Conservation (phyloP, 2,888 invertebrate genomes). For the Eupelmus urozonus region DNA sequence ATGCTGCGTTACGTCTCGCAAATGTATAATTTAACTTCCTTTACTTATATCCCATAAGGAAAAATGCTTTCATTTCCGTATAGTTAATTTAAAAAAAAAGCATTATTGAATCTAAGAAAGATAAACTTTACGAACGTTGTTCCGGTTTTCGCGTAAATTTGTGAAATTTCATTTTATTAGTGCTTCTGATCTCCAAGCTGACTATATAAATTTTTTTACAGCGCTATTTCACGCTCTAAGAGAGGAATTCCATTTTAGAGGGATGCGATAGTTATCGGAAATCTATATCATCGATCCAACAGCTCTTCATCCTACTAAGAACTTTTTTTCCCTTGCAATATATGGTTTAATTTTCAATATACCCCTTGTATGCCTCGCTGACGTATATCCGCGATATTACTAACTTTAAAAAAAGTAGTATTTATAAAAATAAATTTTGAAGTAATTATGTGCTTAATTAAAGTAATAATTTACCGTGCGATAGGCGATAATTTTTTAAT, state of each 20-base stretch:
- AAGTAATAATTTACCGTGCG: no score
- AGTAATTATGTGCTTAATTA: no score
- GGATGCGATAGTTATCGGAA: constrained; percentile 29
- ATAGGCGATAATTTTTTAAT: no score
- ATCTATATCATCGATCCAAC: constrained; percentile 32
- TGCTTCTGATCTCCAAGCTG: not conserved
- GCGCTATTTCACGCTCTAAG: not conserved
- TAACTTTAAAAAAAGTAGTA: not conserved
- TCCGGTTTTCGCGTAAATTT: no score
- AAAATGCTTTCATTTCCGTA: no score
- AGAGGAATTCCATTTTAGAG: constrained; percentile 15
- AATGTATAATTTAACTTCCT: no score
- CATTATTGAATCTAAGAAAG: no score
- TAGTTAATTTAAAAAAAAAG: no score
- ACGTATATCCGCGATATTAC: not conserved
- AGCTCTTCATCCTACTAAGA: constrained; percentile 9
- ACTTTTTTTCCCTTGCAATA: constrained; percentile 3
- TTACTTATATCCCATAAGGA: no score
- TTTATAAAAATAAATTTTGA: no score
- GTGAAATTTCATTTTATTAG: not conserved
- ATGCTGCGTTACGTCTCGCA: no score
- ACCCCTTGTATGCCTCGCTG: not conserved
- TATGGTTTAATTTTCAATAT: not conserved
- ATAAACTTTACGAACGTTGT: no score
- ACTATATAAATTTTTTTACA: constrained; percentile 22